These are phyloP conservation scores for Paguma larvata DNA, from an alignment of 2,797 vertebrate genomes.

Conservation along the genomic window DNA sequence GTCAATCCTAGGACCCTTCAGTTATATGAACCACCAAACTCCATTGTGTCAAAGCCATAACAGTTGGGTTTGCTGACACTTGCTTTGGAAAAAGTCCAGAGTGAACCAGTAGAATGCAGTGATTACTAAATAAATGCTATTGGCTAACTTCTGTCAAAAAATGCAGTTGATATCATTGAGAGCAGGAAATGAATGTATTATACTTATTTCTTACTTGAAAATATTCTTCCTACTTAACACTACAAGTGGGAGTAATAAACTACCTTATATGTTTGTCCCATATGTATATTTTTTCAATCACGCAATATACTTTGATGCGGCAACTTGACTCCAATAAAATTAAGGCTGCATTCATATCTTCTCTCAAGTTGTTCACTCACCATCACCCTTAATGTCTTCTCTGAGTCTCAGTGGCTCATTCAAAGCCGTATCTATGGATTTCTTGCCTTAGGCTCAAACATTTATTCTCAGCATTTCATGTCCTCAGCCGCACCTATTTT, in stretches of 20 bases:
- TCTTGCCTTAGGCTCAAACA: constrained; percentile 72
- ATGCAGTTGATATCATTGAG: neutral
- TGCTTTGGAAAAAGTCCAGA: neutral
- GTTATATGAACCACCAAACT: neutral
- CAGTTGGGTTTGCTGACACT: neutral
- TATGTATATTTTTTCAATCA: neutral
- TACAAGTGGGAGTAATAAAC: constrained; percentile 47
- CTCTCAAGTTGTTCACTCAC: constrained; percentile 66
- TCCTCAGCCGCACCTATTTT: constrained; percentile 74
- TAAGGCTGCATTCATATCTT: constrained; percentile 73
- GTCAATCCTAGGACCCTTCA: neutral
- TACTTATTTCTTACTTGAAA: neutral
- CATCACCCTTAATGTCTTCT: constrained; percentile 67
- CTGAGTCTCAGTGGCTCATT: constrained; percentile 75
- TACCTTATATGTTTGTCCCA: neutral
- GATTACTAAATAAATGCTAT: neutral
- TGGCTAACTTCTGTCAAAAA: neutral
- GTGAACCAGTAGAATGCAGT: neutral
- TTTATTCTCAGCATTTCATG: constrained; percentile 68
- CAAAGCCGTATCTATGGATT: constrained; percentile 67
- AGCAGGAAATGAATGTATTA: neutral
- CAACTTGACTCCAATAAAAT: constrained; percentile 61
- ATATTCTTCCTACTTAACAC: neutral
- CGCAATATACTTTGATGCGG: neutral
- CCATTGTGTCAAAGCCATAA: neutral